Evolutionary conservation across 2,888 invertebrate species (phyloP).

Genomic region (Ischnus inquisitorius): DNA sequence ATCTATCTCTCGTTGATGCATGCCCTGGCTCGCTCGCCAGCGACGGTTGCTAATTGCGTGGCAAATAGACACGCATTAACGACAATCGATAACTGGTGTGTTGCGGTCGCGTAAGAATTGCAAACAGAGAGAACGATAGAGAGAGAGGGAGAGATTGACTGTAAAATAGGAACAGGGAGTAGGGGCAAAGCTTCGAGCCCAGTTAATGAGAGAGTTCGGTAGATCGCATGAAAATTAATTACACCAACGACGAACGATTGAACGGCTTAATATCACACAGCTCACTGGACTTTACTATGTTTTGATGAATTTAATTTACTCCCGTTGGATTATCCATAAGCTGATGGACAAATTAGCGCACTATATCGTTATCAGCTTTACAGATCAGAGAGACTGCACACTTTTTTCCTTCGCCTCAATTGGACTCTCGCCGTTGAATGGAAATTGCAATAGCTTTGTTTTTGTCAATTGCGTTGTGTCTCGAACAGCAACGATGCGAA

Average conservation of each 20-base stretch:
- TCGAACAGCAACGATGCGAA: too few relatives aligned
- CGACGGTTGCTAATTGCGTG: constrained; percentile 69
- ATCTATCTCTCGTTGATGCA: constrained; percentile 61
- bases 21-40: constrained; percentile 53
- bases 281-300: constrained; percentile 54
- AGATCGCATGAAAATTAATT: constrained; percentile 68
- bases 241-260: constrained; percentile 58
- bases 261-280: constrained; percentile 65
- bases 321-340: constrained; percentile 31
- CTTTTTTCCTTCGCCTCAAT: not conserved
- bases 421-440: not conserved
- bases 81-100: constrained; percentile 68
- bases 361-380: constrained; percentile 17
- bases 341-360: constrained; percentile 46
- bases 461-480: too few relatives aligned
- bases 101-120: constrained; percentile 67
- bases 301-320: constrained; percentile 62
- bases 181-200: constrained; percentile 36
- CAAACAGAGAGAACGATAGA: constrained; percentile 58
- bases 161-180: constrained; percentile 26
- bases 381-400: not conserved
- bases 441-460: too few relatives aligned
- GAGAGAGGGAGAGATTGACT: constrained; percentile 27
- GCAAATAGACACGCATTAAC: constrained; percentile 71
- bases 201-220: constrained; percentile 64